Base-by-base conservation (phyloP, 2,113 vertebrate species). In the Grammomys surdaster region DNA sequence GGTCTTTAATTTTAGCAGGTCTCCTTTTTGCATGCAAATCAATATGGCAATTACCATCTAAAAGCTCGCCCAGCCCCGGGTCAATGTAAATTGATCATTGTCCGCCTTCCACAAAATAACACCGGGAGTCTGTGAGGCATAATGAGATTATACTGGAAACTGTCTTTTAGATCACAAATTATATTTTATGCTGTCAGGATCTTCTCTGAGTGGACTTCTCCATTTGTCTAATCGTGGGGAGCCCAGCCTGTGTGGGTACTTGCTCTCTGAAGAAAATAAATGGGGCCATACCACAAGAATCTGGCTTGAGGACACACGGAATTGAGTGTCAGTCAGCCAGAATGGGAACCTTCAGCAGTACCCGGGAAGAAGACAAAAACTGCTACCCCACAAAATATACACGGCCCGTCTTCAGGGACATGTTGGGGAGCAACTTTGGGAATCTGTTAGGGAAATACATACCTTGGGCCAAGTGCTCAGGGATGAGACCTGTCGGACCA, bases 41-140 rank as follows among this genome's bases (percentile, higher is more conserved):
- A 98, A 99, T 99, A 99, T 99, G 98, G 99, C 98, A 99, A 99
- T 99, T 99, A 99, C 98, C 98, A 99, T 99, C 98, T 99, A 99
- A 99, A 99, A 99, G 99, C 98, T 99, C 96, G 97, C 98, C 98
- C 98, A 98, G 98, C 98, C 98, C 98, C 98, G 98, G 98, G 98
- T 99, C 99, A 99, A 99, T 99, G 99, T 98, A 99, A 99, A 99
- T 99, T 99, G 98, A 99, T 99, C 99, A 99, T 99, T 99, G 99
- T 99, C 98, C 98, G 98, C 98, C 98, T 99, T 98, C 98, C 98
- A 98, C 98, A 99, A 99, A 99, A 99, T 98, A 99, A 98, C 98
- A 99, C 98, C 98, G 97, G 98, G 98, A 99, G 99, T 98, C 98
- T 99, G 99, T 98, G 98, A 98, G 98, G 98, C 98, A 98, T 99